Percentiles rank a stretch among this genome's conserved stretches.
Evolutionary conservation across 2,797 vertebrate species (phyloP).

Genomic region (Jordanella pulchra): DNA sequence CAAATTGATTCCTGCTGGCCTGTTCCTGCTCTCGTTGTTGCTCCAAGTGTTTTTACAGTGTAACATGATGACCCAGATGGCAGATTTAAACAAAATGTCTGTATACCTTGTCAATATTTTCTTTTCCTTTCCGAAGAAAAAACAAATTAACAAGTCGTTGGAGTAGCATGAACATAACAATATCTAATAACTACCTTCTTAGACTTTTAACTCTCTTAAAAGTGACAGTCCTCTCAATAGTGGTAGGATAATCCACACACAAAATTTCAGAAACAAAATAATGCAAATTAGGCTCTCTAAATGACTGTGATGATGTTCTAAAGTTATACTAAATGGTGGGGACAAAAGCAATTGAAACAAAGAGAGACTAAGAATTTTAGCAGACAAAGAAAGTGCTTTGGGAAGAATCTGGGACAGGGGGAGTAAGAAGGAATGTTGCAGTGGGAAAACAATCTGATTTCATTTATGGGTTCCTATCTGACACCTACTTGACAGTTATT

Average conservation of each 20-base stretch:
- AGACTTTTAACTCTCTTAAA: slow-evolving; percentile 41
- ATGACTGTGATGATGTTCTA: slow-evolving; percentile 40
- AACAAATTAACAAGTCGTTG: too few species aligned
- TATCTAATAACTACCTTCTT: too few species aligned
- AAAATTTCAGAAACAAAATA: slow-evolving; percentile 25
- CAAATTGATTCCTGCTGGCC: too few species aligned
- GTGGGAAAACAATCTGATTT: slow-evolving; percentile 66
- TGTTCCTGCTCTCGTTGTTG: too few species aligned
- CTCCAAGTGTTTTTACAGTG: too few species aligned
- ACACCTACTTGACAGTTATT: slow-evolving; percentile 63
- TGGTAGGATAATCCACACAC: slow-evolving; percentile 9
- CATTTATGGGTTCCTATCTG: slow-evolving; percentile 51
- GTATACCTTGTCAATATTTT: too few species aligned
- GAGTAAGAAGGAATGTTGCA: slow-evolving; percentile 67
- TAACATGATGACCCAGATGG: too few species aligned
- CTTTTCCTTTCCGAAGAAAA: too few species aligned
- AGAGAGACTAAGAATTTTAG: slow-evolving; percentile 41
- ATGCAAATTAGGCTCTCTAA: slow-evolving; percentile 36
- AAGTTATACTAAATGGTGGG: slow-evolving; percentile 37
- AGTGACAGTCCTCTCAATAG: too few species aligned
- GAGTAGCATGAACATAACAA: too few species aligned
- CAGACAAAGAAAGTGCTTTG: slow-evolving; percentile 60
- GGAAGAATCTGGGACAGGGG: slow-evolving; percentile 54
- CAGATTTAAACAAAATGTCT: too few species aligned
- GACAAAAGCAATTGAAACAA: slow-evolving; percentile 14